phyloP scores from a whole-genome alignment of 2,888 invertebrate genomes.

The Drosophila kuntzei region DNA sequence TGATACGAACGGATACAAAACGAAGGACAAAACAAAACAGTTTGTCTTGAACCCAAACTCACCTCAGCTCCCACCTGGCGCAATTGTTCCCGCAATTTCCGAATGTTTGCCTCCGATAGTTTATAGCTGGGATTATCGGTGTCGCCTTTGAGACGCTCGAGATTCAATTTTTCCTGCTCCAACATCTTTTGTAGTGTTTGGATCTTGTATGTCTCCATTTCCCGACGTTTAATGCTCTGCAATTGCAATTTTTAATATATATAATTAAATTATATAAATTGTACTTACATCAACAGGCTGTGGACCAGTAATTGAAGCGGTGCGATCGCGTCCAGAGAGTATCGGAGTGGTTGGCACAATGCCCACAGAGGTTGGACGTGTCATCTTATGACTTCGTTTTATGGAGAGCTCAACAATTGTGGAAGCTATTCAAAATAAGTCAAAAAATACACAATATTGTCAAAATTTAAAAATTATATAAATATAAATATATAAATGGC shows the following conservation, averaged over 20 bases:
- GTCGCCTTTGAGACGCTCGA: constrained; percentile 90
- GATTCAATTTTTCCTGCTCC: constrained; percentile 93
- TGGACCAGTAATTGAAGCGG: constrained; percentile 90
- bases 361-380: constrained; percentile 85
- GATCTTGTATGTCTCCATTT: constrained; percentile 93
- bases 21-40: constrained; percentile 9
- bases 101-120: constrained; percentile 85
- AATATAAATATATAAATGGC: constrained; percentile 37
- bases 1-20: constrained; percentile 26
- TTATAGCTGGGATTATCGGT: constrained; percentile 83
- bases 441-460: constrained; percentile 26
- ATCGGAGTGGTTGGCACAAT: constrained; percentile 87
- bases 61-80: constrained; percentile 86
- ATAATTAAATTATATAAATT: background rate
- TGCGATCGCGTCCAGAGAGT: constrained; percentile 86
- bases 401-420: constrained; percentile 90
- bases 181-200: constrained; percentile 95
- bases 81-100: constrained; percentile 85
- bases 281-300: constrained; percentile 92
- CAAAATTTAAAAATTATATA: constrained; percentile 1
- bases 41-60: constrained; percentile 47
- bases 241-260: too few relatives aligned
- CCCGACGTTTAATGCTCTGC: constrained; percentile 93
- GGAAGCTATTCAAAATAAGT: constrained; percentile 86
- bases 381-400: constrained; percentile 87